A percentile compares a stretch with the other conserved stretches of the same genome.
phyloP scores from a whole-genome alignment of 2,113 vertebrate species.

The Machaerirhynchus nigripectus region DNA sequence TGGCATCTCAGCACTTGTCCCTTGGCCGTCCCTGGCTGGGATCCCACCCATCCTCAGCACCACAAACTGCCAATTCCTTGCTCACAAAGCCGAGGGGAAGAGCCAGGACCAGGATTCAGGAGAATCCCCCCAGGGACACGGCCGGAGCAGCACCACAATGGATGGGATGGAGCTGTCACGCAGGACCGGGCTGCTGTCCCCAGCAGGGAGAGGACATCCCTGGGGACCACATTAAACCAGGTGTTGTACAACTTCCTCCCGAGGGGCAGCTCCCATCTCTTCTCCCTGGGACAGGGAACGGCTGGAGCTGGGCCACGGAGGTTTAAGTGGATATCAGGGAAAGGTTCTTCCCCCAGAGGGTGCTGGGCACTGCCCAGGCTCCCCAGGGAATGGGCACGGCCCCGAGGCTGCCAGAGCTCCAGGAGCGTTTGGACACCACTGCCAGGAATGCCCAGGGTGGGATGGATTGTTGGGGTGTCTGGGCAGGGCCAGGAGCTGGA shows the following conservation, averaged over 20 bases:
- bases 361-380: not conserved
- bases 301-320: not conserved
- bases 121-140: fast-evolving
- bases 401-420: not conserved
- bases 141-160: not conserved
- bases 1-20: not conserved
- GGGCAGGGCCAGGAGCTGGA: fast-evolving
- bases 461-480: fast-evolving
- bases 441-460: not conserved
- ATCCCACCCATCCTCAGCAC: not conserved
- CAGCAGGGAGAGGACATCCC: not conserved
- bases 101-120: not conserved
- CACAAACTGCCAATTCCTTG: not conserved
- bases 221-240: not conserved
- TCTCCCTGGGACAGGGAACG: not conserved
- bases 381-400: not conserved
- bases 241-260: too few relatives aligned
- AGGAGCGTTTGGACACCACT: not conserved
- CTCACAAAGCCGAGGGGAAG: not conserved
- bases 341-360: not conserved
- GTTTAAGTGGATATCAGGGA: fast-evolving
- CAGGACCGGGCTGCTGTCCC: not conserved
- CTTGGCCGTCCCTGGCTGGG: not conserved
- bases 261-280: fast-evolving
- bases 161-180: not conserved